Conservation (phyloP, 2,113 vertebrate species). For the Saccopteryx leptura region DNA sequence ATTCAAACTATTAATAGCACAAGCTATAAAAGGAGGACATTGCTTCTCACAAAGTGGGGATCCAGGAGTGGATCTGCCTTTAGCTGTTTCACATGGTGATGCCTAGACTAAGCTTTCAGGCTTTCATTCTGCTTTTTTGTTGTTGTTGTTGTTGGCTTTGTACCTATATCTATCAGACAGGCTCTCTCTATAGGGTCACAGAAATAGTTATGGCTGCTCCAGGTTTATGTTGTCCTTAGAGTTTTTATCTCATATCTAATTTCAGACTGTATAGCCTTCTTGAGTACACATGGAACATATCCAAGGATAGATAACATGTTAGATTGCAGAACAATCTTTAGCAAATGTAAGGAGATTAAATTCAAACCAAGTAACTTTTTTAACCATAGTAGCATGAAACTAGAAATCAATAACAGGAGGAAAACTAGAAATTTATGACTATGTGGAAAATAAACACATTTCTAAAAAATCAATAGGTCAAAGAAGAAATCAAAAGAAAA, state of each 20-base stretch:
- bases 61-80: not conserved
- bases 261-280: not conserved
- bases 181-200: not conserved
- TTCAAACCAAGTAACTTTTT: not conserved
- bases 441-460: not conserved
- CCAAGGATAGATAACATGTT: not conserved
- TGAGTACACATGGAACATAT: not conserved
- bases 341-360: not conserved
- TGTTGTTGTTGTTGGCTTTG: not conserved
- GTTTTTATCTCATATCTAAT: not conserved
- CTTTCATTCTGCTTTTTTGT: not conserved
- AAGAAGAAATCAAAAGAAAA: not conserved
- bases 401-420: not conserved
- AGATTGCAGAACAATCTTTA: not conserved
- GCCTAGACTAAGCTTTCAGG: not conserved
- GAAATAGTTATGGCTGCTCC: not conserved
- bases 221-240: not conserved
- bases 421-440: not conserved
- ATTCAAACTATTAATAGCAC: not conserved
- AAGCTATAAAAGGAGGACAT: not conserved
- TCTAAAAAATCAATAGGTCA: not conserved
- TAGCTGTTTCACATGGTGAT: not conserved
- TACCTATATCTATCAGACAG: not conserved
- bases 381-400: not conserved
- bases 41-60: not conserved